These are phyloP conservation scores for Hippolais icterina DNA, from an alignment of 2,113 vertebrate species.

Conservation along the genomic window DNA sequence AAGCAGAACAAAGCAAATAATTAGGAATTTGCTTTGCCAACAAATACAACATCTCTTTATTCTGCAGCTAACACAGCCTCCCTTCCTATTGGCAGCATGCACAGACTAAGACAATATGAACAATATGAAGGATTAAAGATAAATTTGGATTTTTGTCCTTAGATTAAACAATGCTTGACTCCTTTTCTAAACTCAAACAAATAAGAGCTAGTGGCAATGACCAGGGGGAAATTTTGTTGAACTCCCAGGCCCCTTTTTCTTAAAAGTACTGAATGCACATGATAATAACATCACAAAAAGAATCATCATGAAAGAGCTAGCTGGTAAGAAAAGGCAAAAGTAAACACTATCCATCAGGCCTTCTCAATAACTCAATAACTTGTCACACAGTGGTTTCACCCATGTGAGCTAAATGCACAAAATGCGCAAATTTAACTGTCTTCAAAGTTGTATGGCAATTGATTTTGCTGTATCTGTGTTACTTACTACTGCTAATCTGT, in stretches of 20 bases:
- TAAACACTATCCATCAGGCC: background rate
- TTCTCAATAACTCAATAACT: background rate
- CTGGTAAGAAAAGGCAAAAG: background rate
- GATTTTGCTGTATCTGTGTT: background rate
- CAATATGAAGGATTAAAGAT: background rate
- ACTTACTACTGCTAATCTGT: background rate
- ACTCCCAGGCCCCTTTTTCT: background rate
- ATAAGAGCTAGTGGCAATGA: background rate
- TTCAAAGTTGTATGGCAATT: background rate
- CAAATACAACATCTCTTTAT: background rate
- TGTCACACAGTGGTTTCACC: background rate
- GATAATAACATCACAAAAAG: background rate
- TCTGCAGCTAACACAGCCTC: background rate
- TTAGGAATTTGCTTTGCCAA: conserved; percentile 42
- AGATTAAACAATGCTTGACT: background rate
- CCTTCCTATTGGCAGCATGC: background rate
- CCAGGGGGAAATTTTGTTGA: background rate
- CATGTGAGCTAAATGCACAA: background rate
- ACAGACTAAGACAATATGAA: background rate
- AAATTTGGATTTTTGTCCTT: background rate
- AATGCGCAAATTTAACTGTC: background rate
- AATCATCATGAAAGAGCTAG: background rate
- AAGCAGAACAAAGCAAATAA: conserved; percentile 19
- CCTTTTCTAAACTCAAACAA: background rate
- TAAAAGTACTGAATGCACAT: background rate